A percentile compares a stretch with the other conserved stretches of the same genome.
Evolutionary conservation across 2,797 vertebrate species (phyloP).

Genomic region (Mormyrus proboscirostris): DNA sequence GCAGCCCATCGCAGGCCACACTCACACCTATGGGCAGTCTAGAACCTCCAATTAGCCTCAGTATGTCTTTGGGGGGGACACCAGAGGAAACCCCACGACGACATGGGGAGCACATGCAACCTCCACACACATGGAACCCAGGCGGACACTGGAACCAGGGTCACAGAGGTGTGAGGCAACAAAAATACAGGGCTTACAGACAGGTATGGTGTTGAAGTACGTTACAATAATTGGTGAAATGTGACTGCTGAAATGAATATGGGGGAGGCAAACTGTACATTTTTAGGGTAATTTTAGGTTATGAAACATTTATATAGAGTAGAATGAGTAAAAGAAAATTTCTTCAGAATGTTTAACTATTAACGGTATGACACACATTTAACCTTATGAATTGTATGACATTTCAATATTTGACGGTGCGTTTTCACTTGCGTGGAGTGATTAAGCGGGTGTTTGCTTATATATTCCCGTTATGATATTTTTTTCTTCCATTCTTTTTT

Average conservation of each 20-base stretch:
- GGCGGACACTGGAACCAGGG: no score
- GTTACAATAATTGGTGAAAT: not conserved
- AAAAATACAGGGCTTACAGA: not conserved
- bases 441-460: not conserved
- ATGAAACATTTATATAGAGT: not conserved
- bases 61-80: no score
- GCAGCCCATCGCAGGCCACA: not conserved
- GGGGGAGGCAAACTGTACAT: not conserved
- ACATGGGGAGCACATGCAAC: no score
- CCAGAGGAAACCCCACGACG: no score
- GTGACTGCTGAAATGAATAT: not conserved
- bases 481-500: not conserved
- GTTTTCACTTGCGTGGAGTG: not conserved
- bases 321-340: not conserved
- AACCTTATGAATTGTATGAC: not conserved
- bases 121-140: no score
- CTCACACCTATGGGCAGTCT: not conserved
- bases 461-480: not conserved
- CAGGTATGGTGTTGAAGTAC: not conserved
- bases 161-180: no score
- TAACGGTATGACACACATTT: not conserved
- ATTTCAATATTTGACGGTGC: not conserved
- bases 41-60: not conserved
- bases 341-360: not conserved
- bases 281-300: not conserved